These are phyloP conservation scores for Drosophila gunungcola DNA, from an alignment of 1,140 invertebrate genomes.

Conservation along the genomic window DNA sequence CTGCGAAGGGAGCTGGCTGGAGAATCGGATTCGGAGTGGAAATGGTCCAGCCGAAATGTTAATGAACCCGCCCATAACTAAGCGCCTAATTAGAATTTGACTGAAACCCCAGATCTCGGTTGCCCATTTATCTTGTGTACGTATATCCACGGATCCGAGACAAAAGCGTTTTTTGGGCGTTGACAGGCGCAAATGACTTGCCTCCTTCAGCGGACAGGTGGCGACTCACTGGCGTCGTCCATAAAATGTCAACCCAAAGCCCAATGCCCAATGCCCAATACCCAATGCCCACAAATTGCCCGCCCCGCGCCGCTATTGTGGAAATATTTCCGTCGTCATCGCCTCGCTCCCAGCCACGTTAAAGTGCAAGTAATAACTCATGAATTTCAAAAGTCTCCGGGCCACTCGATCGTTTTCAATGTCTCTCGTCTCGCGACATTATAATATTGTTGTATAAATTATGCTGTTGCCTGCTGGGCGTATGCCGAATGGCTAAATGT, in stretches of 20 bases:
- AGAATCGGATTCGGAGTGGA: conserved; percentile 13
- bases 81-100: conserved; percentile 53
- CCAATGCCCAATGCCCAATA: neutral
- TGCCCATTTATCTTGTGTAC: conserved; percentile 66
- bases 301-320: conserved; percentile 43
- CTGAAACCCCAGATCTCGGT: conserved; percentile 21
- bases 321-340: conserved; percentile 70
- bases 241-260: conserved; percentile 72
- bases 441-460: conserved; percentile 80
- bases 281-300: conserved; percentile 49
- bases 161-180: conserved; percentile 63
- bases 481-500: conserved; percentile 73
- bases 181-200: conserved; percentile 78
- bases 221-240: conserved; percentile 71
- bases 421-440: conserved; percentile 74
- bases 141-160: conserved; percentile 2
- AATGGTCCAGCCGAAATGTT: conserved; percentile 40
- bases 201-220: conserved; percentile 60
- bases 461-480: conserved; percentile 60
- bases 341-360: conserved; percentile 68
- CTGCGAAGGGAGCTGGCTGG: conserved; percentile 1
- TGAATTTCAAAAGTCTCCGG: conserved; percentile 74
- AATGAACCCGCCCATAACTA: conserved; percentile 42
- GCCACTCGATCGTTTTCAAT: conserved; percentile 63
- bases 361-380: conserved; percentile 84